Percentiles rank a stretch among this genome's conserved stretches.
Conservation (phyloP, 1,140 invertebrate species). For the Augochlora pura region DNA sequence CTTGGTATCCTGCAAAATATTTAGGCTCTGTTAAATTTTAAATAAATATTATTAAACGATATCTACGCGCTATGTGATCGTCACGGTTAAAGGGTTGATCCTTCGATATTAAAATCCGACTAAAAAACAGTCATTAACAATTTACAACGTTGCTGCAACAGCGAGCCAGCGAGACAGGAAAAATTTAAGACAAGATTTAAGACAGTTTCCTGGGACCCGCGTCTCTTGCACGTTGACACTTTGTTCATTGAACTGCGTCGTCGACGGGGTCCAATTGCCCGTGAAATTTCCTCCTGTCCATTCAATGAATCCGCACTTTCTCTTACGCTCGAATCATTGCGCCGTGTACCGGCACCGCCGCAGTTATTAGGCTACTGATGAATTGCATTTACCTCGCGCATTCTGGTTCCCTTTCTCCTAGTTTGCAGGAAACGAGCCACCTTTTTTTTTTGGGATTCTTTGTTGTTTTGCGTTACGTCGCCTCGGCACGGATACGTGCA, state of each 20-base stretch:
- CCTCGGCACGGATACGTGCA: too few species aligned
- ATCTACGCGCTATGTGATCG: too few species aligned
- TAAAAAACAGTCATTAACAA: too few species aligned
- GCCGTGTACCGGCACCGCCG: background rate
- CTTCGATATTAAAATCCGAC: too few species aligned
- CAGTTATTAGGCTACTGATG: background rate
- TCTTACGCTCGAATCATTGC: constrained; percentile 4
- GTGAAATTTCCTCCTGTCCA: constrained; percentile 49
- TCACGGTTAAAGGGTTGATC: too few species aligned
- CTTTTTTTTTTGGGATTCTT: background rate
- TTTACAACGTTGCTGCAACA: too few species aligned
- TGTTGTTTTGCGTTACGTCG: background rate
- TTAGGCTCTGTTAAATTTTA: too few species aligned
- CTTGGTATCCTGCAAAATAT: too few species aligned
- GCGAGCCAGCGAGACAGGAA: too few species aligned
- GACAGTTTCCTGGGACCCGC: background rate
- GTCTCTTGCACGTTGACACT: constrained; percentile 9
- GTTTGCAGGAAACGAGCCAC: background rate
- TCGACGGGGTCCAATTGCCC: constrained; percentile 33
- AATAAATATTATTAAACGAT: too few species aligned
- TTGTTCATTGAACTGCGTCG: constrained; percentile 42
- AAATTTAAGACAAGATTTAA: background rate
- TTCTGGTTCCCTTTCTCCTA: background rate
- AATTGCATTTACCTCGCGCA: background rate
- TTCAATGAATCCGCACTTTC: constrained; percentile 58